These are phyloP conservation scores for Hyperoplus lanceolatus DNA, from an alignment of 2,797 vertebrate species.

Conservation along the genomic window DNA sequence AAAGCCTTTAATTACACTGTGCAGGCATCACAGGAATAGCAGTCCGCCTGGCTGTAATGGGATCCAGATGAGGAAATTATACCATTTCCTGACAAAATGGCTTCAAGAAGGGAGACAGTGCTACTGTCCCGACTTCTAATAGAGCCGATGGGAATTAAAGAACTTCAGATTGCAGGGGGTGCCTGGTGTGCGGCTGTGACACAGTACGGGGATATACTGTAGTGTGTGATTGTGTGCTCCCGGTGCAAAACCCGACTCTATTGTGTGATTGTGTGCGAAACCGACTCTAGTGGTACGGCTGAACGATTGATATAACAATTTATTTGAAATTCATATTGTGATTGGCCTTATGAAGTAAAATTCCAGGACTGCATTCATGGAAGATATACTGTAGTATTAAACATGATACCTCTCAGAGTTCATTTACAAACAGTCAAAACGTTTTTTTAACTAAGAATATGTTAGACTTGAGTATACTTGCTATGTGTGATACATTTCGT, in stretches of 20 bases:
- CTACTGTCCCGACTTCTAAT: constrained; percentile 80
- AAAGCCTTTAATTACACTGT: constrained; percentile 84
- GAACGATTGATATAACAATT: neutral
- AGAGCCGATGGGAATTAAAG: constrained; percentile 63
- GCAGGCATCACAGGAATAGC: constrained; percentile 77
- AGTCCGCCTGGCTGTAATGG: constrained; percentile 78
- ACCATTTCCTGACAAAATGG: constrained; percentile 83
- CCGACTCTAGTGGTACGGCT: neutral
- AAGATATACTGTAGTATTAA: neutral
- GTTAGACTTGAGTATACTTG: neutral
- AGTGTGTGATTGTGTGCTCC: neutral
- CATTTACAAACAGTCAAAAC: neutral
- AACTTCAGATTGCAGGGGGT: constrained; percentile 33
- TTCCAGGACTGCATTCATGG: neutral
- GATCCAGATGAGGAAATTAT: constrained; percentile 88
- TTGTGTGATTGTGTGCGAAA: neutral
- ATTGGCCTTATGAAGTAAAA: neutral
- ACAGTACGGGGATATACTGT: constrained; percentile 25
- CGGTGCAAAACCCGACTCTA: no score
- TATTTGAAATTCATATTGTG: neutral
- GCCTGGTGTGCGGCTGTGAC: neutral
- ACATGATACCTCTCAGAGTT: neutral
- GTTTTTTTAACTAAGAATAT: neutral
- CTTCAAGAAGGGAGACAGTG: constrained; percentile 81
- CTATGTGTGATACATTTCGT: neutral